Evolutionary conservation across 1,140 invertebrate genomes (phyloP), one percentile per base, ranked within the genome.

Genomic region (Adoxophyes honmai): DNA sequence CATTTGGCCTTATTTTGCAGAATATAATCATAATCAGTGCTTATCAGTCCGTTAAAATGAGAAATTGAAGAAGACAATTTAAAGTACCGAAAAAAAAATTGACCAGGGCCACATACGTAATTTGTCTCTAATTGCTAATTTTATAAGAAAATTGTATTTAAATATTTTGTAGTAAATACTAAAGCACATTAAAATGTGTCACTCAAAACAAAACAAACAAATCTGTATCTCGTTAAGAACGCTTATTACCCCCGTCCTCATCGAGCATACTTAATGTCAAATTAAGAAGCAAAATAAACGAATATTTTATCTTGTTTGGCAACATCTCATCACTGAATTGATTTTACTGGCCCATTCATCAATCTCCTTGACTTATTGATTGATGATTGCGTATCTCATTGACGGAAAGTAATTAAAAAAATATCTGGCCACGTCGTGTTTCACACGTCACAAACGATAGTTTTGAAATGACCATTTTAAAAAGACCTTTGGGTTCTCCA

Each of bases 301-400:
- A 34, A 34, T 10, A 44, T 21, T 15, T 28, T 42, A 55, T 55
- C 33, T 37, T 44, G 37, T 56, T 56, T 56, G 55, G 55, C 55
- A 56, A 78, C 75, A 78, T 70, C 74, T 82, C 78, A 86, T 83
- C 81, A 78, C 67, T 64, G 63, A 81, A 86, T 86, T 81, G 77
- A 80, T 81, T 86, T 81, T 77, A 75, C 70, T 56, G 67, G 63
- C 60, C 58, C 66, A 71, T 81, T 74, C 81, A 88, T 88, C 74
- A 88, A 81, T 86, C 81, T 78, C 62, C 63, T 63, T 79, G 81
- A 82, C 79, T 87, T 73, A 77, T 83, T 85, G 85, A 86, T 88
- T 79, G 68, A 88, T 86, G 78, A 81, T 77, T 76, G 70, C 60
- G 8, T 52, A 63, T 62, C 64, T 56, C 71, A 80, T 80, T 81